Percentiles rank a stretch among this genome's conserved stretches.
phyloP scores from a whole-genome alignment of 2,797 vertebrate species.

The Mus minutoides region DNA sequence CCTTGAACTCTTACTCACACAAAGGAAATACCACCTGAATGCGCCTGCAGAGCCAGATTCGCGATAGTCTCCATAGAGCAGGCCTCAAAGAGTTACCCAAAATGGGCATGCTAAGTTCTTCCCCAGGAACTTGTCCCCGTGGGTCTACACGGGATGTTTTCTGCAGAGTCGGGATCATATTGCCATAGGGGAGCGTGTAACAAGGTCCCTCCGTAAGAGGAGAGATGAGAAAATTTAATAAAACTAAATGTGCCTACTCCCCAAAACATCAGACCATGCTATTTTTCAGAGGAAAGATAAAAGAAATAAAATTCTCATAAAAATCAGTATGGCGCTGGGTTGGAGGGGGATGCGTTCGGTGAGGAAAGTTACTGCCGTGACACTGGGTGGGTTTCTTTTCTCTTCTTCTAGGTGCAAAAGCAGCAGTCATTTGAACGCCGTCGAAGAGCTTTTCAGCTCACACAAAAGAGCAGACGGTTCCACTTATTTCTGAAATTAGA shows the following conservation, averaged over 20 bases:
- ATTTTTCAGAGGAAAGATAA: conserved; percentile 46
- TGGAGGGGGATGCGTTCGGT: conserved; percentile 3
- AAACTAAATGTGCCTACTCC: conserved; percentile 69
- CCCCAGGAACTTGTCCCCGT: neutral
- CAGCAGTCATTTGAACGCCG: conserved; percentile 78
- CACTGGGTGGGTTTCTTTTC: conserved; percentile 70
- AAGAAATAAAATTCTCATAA: conserved; percentile 19
- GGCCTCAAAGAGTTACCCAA: neutral
- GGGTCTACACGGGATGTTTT: neutral
- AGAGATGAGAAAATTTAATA: conserved; percentile 56
- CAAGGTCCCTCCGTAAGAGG: neutral
- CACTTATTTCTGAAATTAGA: conserved; percentile 86
- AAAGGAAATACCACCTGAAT: neutral
- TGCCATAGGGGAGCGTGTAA: conserved; percentile 12
- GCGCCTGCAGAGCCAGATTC: neutral
- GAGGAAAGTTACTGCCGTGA: conserved; percentile 66
- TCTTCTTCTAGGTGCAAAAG: conserved; percentile 77
- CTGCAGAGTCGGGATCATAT: neutral
- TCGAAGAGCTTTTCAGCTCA: conserved; percentile 77
- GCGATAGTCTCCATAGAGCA: neutral
- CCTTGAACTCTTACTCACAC: neutral
- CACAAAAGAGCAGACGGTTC: conserved; percentile 84
- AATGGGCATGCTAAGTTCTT: neutral
- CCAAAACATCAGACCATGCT: conserved; percentile 20
- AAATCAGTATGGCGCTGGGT: conserved; percentile 60